phyloP scores from a whole-genome alignment of 2,888 invertebrate species.

The Thecocarcelia acutangulata region DNA sequence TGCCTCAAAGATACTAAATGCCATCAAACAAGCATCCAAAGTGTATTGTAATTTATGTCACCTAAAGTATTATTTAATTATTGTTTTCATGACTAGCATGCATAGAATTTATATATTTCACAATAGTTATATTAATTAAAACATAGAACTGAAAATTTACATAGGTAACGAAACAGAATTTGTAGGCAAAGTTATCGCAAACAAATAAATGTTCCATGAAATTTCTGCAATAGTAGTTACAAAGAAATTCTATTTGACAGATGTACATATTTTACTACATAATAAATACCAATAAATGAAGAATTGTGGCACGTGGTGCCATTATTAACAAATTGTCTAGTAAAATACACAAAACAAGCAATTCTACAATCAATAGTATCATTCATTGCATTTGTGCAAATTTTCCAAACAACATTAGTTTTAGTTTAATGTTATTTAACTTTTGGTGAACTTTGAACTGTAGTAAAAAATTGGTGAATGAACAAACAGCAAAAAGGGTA shows the following conservation, averaged over 20 bases:
- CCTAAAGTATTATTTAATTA: constrained; percentile 23
- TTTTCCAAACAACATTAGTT: constrained; percentile 41
- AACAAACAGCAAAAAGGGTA: constrained; percentile 19
- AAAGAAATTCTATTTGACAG: not conserved
- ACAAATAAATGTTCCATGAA: constrained; percentile 30
- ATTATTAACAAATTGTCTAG: constrained; percentile 62
- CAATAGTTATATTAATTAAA: constrained; percentile 54
- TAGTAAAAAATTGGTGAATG: not conserved
- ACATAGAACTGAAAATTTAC: constrained; percentile 36
- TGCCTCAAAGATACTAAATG: too few relatives aligned
- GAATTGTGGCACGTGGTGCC: constrained; percentile 62
- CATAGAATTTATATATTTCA: constrained; percentile 1
- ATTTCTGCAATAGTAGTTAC: constrained; percentile 8
- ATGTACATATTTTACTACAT: not conserved
- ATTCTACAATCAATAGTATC: constrained; percentile 55
- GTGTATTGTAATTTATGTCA: not conserved
- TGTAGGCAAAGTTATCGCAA: constrained; percentile 40
- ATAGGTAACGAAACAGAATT: constrained; percentile 14
- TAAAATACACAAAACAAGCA: constrained; percentile 56
- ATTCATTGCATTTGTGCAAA: constrained; percentile 49
- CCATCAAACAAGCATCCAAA: too few relatives aligned
- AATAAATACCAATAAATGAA: constrained; percentile 15
- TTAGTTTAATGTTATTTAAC: constrained; percentile 50
- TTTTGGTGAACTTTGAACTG: constrained; percentile 53
- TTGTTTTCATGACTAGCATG: not conserved